A percentile compares a stretch with the other conserved stretches of the same genome.
phyloP scores from a whole-genome alignment of 2,797 vertebrate species.

The Semaprochilodus insignis region DNA sequence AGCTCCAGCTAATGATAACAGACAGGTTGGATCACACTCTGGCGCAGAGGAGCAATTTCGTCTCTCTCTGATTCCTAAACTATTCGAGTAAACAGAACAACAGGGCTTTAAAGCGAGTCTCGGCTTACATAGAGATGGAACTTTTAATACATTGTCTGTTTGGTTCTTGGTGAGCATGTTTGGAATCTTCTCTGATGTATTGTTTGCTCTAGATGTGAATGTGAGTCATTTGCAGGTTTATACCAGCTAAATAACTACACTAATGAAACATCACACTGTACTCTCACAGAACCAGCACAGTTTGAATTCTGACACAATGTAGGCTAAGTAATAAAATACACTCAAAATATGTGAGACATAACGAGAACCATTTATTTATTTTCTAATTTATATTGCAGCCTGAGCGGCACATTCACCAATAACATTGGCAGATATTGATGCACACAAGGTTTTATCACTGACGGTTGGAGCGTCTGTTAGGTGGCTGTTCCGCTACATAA shows the following conservation, averaged over 20 bases:
- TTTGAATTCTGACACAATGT: not conserved
- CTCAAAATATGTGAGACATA: not conserved
- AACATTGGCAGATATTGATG: too few relatives aligned
- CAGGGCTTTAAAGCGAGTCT: not conserved
- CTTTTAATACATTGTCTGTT: not conserved
- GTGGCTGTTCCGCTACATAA: too few relatives aligned
- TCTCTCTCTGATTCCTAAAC: constrained; percentile 13
- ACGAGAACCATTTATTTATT: not conserved
- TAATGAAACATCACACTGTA: not conserved
- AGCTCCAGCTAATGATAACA: constrained; percentile 50
- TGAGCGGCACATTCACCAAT: not conserved
- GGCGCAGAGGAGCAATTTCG: constrained; percentile 34
- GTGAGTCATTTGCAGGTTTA: not conserved
- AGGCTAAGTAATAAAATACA: not conserved
- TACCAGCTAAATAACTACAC: not conserved
- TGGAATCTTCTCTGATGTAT: not conserved
- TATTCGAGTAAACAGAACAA: constrained; percentile 18
- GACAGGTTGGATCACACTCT: constrained; percentile 47
- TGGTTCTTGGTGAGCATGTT: not conserved
- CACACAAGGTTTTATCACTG: too few relatives aligned
- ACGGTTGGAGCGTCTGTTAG: too few relatives aligned
- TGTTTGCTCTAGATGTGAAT: not conserved
- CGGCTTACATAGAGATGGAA: not conserved
- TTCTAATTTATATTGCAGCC: not conserved
- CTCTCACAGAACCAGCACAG: not conserved